A percentile compares a stretch with the other conserved stretches of the same genome.
These are phyloP conservation scores for Hipparchia semele DNA, from an alignment of 2,888 invertebrate genomes.

Conservation along the genomic window DNA sequence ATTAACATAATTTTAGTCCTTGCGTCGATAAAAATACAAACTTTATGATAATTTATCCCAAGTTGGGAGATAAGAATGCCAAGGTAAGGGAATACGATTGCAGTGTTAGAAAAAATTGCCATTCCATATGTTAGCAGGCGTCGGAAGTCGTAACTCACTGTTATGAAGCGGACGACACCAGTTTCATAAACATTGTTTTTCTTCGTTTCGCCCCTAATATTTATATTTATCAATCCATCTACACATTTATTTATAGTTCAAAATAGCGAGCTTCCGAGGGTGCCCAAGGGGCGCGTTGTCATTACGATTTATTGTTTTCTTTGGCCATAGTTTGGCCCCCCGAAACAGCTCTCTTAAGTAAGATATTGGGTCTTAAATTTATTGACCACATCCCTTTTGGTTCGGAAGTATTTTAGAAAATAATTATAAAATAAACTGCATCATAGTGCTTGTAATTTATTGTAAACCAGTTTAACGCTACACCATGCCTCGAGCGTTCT, in stretches of 20 bases:
- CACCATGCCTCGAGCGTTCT: not conserved
- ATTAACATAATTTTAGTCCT: conserved; percentile 26
- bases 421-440: conserved; percentile 6
- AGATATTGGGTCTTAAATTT: conserved; percentile 55
- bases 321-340: conserved; percentile 73
- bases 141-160: conserved; percentile 83
- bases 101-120: conserved; percentile 63
- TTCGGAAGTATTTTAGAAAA: conserved; percentile 6
- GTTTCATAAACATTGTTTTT: conserved; percentile 84
- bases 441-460: not conserved
- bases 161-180: conserved; percentile 82
- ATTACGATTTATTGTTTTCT: conserved; percentile 82
- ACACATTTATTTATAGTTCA: conserved; percentile 82
- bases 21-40: conserved; percentile 17
- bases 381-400: conserved; percentile 33
- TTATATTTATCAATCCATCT: conserved; percentile 84
- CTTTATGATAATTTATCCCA: conserved; percentile 24
- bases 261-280: conserved; percentile 80
- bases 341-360: conserved; percentile 58
- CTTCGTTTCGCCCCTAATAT: conserved; percentile 82
- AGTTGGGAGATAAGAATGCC: conserved; percentile 35
- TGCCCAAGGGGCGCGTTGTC: conserved; percentile 75
- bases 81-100: conserved; percentile 26
- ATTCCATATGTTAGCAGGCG: conserved; percentile 75
- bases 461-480: not conserved